Base-by-base conservation (phyloP, 2,888 invertebrate species). In the Busseola fusca region DNA sequence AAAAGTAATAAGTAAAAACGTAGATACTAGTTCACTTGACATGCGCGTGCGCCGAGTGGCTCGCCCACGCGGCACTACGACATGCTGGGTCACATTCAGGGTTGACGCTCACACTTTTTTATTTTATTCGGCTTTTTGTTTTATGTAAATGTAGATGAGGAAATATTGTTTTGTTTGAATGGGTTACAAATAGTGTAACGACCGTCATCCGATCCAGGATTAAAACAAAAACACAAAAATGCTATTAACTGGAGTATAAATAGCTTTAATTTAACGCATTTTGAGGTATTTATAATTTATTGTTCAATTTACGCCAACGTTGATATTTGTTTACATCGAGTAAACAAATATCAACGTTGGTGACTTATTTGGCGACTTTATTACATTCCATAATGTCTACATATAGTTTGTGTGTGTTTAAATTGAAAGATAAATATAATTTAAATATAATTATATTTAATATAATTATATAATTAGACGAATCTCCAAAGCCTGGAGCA, bases 21-120 rank as follows among this genome's bases (percentile, higher is more conserved):
- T 30, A 56, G 64, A 59, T 74, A 82, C 73, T 76, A 68, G 84
- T 81, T 84, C 76, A 81, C 74, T 78, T 74, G 82, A 74, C 65
- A 50, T 54, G 78, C 78, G 81, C 79, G 84, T 66, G 79, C 72
- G 70, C 82, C 68, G 69, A 81, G 72, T 60, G 64, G 42, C 60
- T 73, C 84, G 77, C 84, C 84, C 74, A 84, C 86, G 79, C 74
- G 57, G 45, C 48, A n/a, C 64, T 62, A n/a, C 57, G 70, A 67
- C 64, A 63, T 48, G 74, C 69, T 64, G 64, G 72, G 63, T 82
- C 80, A 80, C 56, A 69, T 30, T 54, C 59, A 84, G 78, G 84
- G 84, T 25, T 83, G 76, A 6, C 70, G 64, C 59, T n/a, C 10
- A 16, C 7, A 37, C 12, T 57, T 42, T 57, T 59, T 59, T 25